Evolutionary conservation across 2,797 vertebrate genomes (phyloP), one percentile per base, ranked within the genome.

Genomic region (Notamacropus eugenii): DNA sequence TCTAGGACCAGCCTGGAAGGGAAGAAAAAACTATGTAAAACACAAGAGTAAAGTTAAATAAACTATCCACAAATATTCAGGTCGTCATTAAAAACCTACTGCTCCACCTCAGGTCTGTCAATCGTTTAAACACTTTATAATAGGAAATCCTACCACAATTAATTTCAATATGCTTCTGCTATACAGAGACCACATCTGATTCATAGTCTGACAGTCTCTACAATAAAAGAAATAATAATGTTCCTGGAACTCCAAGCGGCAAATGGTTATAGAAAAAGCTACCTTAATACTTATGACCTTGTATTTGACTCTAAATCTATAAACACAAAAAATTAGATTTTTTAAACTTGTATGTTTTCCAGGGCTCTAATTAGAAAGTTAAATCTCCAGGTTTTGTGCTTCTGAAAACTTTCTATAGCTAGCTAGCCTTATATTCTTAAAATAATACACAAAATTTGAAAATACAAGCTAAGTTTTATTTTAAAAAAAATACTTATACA

Each of bases 1-100:
- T 99, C 99, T 92, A 99, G 97, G 97, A 99, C 99, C 97, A 99
- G 98, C 97, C 99, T 99, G 98, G 90, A 97, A 97, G 46, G 90
- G 34, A 96, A 57, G 40, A 24, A 97, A 97, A 95, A 97, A 54
- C 95, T 22, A 94, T n/a, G 40, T 8, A 97, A 82, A 93, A 94
- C 8, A 94, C 1, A 93, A 5, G 92, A 29, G 40, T 62, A 90
- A 90, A 92, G 50, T 91, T 90, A 92, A 34, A 50, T 40, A 97
- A 34, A 11, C 31, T 91, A 24, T 14, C 34, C 29, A 31, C 54
- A 55, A 91, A 54, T 91, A 58, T 1, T 54, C 9, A 91, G 16
- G 28, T 92, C 22, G 54, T 0, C 90, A 87, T 55, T 91, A 46
- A 96, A 97, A 93, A 93, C 91, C 90, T 95, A 93, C 54, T 93